Evolutionary conservation across 2,888 invertebrate species (phyloP).

Genomic region (Cheilosia vulpina): DNA sequence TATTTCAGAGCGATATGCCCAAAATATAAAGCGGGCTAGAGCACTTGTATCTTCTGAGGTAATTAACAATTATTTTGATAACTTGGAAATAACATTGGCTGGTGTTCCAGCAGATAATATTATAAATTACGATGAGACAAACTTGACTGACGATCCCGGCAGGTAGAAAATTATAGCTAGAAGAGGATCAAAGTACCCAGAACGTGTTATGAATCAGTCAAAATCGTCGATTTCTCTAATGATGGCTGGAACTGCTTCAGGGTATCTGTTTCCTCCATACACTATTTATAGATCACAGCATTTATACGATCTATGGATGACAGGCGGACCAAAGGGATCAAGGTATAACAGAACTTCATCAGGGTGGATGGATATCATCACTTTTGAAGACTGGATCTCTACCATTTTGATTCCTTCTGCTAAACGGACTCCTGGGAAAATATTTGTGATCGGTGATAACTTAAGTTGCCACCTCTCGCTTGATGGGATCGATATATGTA

Average conservation of each 20-base stretch:
- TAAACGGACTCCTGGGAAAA: constrained; percentile 3
- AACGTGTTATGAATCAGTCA: too few relatives aligned
- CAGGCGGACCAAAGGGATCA: constrained; percentile 3
- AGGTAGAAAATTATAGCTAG: too few relatives aligned
- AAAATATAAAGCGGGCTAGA: too few relatives aligned
- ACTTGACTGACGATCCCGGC: too few relatives aligned
- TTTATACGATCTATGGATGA: constrained; percentile 3
- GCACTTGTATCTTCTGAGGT: too few relatives aligned
- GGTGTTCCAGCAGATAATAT: too few relatives aligned
- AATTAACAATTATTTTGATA: too few relatives aligned
- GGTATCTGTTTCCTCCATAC: constrained; percentile 14
- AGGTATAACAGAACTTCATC: constrained; percentile 10
- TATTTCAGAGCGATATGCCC: too few relatives aligned
- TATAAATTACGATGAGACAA: too few relatives aligned
- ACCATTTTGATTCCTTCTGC: constrained; percentile 19
- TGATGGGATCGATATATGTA: background rate
- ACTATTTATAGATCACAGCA: constrained; percentile 4
- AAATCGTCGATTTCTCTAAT: background rate
- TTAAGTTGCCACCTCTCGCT: constrained; percentile 20
- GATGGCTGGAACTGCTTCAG: constrained; percentile 28
- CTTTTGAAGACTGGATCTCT: constrained; percentile 3
- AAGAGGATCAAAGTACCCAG: too few relatives aligned
- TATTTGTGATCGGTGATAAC: constrained; percentile 11
- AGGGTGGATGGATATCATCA: constrained; percentile 6
- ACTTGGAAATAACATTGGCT: too few relatives aligned